Base-by-base conservation (phyloP, 1,140 invertebrate species). In the Oryctes rhinoceros region DNA sequence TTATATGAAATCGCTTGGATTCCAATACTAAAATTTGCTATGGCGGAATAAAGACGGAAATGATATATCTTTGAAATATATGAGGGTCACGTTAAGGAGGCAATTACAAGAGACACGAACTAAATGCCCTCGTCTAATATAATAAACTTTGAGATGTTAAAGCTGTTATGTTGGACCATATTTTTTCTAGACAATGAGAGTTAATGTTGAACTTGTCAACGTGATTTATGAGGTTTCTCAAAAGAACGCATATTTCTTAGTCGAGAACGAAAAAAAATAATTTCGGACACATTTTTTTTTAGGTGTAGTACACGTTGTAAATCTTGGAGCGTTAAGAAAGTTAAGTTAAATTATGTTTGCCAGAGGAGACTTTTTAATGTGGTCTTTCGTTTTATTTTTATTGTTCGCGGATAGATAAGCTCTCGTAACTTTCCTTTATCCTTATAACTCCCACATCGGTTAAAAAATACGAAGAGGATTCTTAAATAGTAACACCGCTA, bases 101-200 rank as follows among this genome's bases (percentile, higher is more conserved):
- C 24, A 35, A 71, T 71, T 71, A 71, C 65, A 67, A 35, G 53
- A 67, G 65, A 30, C 35, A 30, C 24, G 18, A 35, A 35, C 65
- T 71, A 35, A 71, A 35, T 71, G 24, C 18, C 18, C 10, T 30
- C 24, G 35, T 71, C 35, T 24, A 24, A 71, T 37, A 15, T 71
- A 71, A 71, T 71, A 71, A 71, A 71, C 65, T 71, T 71, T 30
- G 20, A 13, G 65, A 35, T 24, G 65, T 67, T 67, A 35, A 20
- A 67, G 18, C 15, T 18, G 65, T 59, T 59, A 59, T 15, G 65
- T 71, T 10, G 11, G 65, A 37, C 11, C 53, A 15, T 37, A 71
- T 24, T 71, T 71, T 67, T 71, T 71, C 65, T 71, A 15, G 65
- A 71, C 24, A 71, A 35, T 71, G 65, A 71, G 65, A 37, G 4